Percentiles rank a stretch among this genome's conserved stretches.
phyloP scores from a whole-genome alignment of 2,888 invertebrate genomes.

The Cheilosia soror region DNA sequence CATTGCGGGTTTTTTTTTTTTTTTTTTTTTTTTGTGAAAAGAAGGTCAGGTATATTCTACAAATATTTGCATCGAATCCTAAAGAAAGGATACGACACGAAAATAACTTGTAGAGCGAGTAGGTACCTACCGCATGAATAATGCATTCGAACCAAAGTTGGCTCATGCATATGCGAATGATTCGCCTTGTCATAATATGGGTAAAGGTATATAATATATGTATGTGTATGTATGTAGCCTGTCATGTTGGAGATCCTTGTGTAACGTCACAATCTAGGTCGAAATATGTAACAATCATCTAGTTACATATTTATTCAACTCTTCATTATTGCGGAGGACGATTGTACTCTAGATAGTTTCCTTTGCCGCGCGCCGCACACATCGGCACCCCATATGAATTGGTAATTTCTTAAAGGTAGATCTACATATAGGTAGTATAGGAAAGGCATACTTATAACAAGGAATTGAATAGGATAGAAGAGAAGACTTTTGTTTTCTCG shows the following conservation, averaged over 20 bases:
- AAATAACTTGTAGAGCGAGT: conserved; percentile 30
- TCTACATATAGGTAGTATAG: neutral
- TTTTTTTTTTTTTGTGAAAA: conserved; percentile 7
- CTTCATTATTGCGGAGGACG: conserved; percentile 59
- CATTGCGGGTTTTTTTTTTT: conserved; percentile 18
- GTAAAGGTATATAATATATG: neutral
- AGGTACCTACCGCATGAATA: conserved; percentile 55
- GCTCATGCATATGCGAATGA: conserved; percentile 72
- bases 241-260: conserved; percentile 14
- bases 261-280: conserved; percentile 47
- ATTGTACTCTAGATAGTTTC: conserved; percentile 42
- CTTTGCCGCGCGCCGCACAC: neutral
- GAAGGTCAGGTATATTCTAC: conserved; percentile 42
- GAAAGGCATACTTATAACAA: neutral
- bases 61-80: conserved; percentile 25
- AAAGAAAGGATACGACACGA: conserved; percentile 38
- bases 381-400: conserved; percentile 56
- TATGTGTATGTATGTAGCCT: conserved; percentile 11
- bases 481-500: conserved; percentile 20
- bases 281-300: conserved; percentile 34
- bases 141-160: conserved; percentile 68
- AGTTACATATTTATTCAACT: conserved; percentile 70
- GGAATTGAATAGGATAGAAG: conserved; percentile 33
- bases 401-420: conserved; percentile 47
- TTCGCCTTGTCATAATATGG: conserved; percentile 18